Base-by-base conservation (phyloP, 2,797 vertebrate species). In the Betta splendens region DNA sequence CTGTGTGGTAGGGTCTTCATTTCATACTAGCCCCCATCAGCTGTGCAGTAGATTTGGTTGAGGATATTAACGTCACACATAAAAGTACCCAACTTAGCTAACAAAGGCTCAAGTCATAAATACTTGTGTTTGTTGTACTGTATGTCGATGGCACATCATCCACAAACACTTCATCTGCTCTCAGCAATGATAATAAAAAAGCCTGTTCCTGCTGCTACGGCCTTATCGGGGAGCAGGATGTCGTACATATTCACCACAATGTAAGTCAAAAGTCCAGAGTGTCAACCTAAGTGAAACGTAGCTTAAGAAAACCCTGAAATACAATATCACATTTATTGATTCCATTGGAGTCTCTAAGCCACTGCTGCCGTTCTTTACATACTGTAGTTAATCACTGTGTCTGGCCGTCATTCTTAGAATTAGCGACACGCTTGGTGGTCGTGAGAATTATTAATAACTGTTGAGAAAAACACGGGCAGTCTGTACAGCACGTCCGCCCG, bases 391-490 rank as follows among this genome's bases (percentile, higher is more conserved):
- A 13, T 39, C 22, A 20, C 16, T 61, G 37, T 26, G 31, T 5
- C 16, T 33, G 42, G 35, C 31, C n/a, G 15, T 2, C 7, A n/a
- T 28, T 43, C 32, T 9, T 9, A 42, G 12, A 50, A 23, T 39
- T 31, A 29, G 36, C 18, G 48, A 50, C 53, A 33, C 25, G 16
- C 15, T 46, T 28, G 7, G 12, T 23, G n/a, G 50, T 1, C 36
- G n/a, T 18, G 35, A 37, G 18, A 18, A n/a, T 35, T 9, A 17
- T 7, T 9, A 20, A 18, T 8, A 18, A 1, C 8, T 11, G 4
- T 3, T 31, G 29, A 31, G 9, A 74, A 69, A 60, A 68, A 36
- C 73, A 76, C 79, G 74, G 77, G 61, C 47, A 60, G 45, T 67
- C 51, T 54, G 37, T 45, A 57, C 72, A 81, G 75, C 36, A 32